Evolutionary conservation across 1,140 invertebrate species (phyloP).

Genomic region (Neotoxoptera formosana): DNA sequence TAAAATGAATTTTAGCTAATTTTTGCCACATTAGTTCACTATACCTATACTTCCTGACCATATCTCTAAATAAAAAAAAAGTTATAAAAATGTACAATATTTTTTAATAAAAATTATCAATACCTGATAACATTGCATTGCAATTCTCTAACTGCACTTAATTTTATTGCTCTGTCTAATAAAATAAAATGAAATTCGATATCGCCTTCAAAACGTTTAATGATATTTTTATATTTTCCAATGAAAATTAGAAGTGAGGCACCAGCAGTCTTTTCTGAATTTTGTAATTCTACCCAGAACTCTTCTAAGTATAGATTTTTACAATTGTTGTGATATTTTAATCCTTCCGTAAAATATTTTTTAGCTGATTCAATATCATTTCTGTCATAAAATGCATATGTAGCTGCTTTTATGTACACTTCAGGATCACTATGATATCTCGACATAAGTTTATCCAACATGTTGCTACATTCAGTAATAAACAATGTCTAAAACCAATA

Average conservation of each 20-base stretch:
- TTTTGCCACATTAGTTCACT: conserved; percentile 52
- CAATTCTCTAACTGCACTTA: conserved; percentile 20
- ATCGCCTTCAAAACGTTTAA: conserved; percentile 45
- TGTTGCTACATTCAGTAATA: conserved; percentile 35
- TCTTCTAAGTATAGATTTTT: conserved; percentile 45
- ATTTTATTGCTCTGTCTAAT: conserved; percentile 30
- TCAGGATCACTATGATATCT: conserved; percentile 49
- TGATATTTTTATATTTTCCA: conserved; percentile 30
- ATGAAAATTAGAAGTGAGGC: background rate
- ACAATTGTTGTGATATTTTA: conserved; percentile 30
- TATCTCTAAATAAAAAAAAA: conserved; percentile 31
- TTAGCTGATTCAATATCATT: conserved; percentile 40
- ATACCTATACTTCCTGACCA: conserved; percentile 43
- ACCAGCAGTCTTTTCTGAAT: conserved; percentile 15
- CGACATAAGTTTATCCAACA: conserved; percentile 36
- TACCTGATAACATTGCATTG: conserved; percentile 45
- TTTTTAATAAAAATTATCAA: background rate
- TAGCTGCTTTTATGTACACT: conserved; percentile 34
- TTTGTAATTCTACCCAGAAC: conserved; percentile 43
- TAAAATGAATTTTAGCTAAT: conserved; percentile 49
- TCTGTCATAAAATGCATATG: conserved; percentile 45
- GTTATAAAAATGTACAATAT: background rate
- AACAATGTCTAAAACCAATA: conserved; percentile 34
- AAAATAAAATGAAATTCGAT: conserved; percentile 46
- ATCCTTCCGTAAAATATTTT: conserved; percentile 26